Evolutionary conservation across 2,797 vertebrate genomes (phyloP).

Genomic region (Carcharodon carcharias): DNA sequence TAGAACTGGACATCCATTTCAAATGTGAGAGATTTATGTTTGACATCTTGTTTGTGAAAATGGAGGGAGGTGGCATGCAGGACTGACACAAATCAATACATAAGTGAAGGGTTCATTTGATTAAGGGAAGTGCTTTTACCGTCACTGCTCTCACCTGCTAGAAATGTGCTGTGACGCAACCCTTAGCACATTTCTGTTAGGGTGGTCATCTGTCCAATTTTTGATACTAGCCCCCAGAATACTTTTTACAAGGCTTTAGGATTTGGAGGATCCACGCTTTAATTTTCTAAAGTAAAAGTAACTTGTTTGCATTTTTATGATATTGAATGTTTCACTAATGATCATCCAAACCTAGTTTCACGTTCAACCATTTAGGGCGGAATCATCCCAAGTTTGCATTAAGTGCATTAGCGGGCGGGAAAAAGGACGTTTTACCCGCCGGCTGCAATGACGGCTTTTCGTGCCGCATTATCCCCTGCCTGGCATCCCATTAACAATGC

Average conservation of each 20-base stretch:
- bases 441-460: no score
- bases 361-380: neutral
- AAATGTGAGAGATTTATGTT: neutral
- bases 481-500: no score
- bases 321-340: neutral
- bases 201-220: neutral
- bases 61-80: neutral
- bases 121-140: neutral
- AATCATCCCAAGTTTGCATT: no score
- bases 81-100: neutral
- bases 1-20: neutral
- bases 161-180: neutral
- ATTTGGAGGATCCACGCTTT: neutral
- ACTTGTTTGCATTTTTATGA: neutral
- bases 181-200: neutral
- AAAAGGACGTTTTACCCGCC: no score
- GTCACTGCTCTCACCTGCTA: neutral
- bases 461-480: no score
- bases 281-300: neutral
- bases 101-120: neutral
- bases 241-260: neutral
- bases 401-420: no score
- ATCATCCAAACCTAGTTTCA: neutral
- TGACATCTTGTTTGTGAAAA: neutral
- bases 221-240: neutral